Evolutionary conservation across 2,888 invertebrate species (phyloP), one percentile per base, ranked within the genome.

Genomic region (Nemotelus pantherinus): DNA sequence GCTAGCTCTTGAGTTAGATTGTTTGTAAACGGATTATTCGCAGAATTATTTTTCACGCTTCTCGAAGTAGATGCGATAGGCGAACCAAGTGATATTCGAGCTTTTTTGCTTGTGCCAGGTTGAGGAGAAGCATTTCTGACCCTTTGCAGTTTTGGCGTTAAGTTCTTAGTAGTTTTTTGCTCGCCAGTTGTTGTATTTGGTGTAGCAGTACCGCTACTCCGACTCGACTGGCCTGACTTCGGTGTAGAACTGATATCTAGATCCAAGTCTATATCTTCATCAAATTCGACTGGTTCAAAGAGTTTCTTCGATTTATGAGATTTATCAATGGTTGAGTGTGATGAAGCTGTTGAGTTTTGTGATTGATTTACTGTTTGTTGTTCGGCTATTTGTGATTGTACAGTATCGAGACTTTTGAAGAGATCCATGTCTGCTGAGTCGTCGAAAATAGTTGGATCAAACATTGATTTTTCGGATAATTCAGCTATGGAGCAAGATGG

Each of bases 231-330:
- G 44, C 25, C 39, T 39, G 64, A 2, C 64, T 68, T 43, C 10
- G 77, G 48, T 10, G 76, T 9, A 48, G 41, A 53, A 25, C 43
- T 64, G n/a, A 76, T 64, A 48, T 57, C 76, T 2, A 77, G 6
- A 44, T 79, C 79, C 5, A 79, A 25, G 25, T 79, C 77, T 74
- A 79, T 72, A 72, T 77, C 76, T 48, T 77, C 79, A 50, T 79
- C 71, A 25, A 79, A 60, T 47, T 71, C 48, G 0, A 25, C 25
- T 25, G 25, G 25, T 25, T 25, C 25, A 25, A 25, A 25, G 25
- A 25, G 1, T 25, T 25, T 25, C 25, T 25, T 25, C 25, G 1
- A 25, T 25, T 25, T 25, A 25, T 1, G 25, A 25, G 25, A 25
- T 25, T 25, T 25, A 25, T 25, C 25, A 25, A 25, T 25, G 25